phyloP scores from a whole-genome alignment of 37 sponge, comb jelly and placozoan genomes.

The Corticium candelabrum region DNA sequence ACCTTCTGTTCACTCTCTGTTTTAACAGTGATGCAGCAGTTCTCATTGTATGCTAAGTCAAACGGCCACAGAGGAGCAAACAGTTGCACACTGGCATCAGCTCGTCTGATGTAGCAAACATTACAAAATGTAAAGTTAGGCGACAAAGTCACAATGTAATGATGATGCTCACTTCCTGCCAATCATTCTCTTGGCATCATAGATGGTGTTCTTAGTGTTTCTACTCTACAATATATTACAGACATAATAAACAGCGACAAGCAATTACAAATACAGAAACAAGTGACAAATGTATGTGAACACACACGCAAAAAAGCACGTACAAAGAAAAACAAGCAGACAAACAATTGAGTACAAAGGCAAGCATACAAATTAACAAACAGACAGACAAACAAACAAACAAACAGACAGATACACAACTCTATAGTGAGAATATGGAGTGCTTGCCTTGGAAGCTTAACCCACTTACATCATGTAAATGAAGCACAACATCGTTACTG shows the following conservation, averaged over 20 bases:
- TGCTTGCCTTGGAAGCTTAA: too few species aligned
- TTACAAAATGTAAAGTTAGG: not conserved
- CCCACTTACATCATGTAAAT: too few species aligned
- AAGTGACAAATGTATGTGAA: not conserved
- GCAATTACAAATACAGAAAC: too few species aligned
- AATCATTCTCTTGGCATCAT: slow-evolving; percentile 88
- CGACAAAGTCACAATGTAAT: not conserved
- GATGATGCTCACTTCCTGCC: slow-evolving; percentile 61
- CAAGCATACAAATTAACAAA: not conserved
- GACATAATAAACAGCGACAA: too few species aligned
- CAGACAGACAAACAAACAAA: too few species aligned
- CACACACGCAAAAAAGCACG: not conserved
- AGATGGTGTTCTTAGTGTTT: slow-evolving; percentile 40
- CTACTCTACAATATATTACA: slow-evolving; percentile 9
- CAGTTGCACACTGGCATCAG: not conserved
- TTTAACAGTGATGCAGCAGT: not conserved
- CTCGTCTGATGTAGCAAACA: not conserved
- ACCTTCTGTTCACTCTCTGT: not conserved
- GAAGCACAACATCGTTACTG: too few species aligned
- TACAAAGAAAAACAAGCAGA: not conserved
- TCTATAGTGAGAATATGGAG: too few species aligned
- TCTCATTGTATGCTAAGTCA: not conserved
- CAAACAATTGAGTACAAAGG: not conserved
- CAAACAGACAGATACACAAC: too few species aligned
- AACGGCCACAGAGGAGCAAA: not conserved